phyloP scores from a whole-genome alignment of 2,797 vertebrate species.

The Centropyge bicolor region DNA sequence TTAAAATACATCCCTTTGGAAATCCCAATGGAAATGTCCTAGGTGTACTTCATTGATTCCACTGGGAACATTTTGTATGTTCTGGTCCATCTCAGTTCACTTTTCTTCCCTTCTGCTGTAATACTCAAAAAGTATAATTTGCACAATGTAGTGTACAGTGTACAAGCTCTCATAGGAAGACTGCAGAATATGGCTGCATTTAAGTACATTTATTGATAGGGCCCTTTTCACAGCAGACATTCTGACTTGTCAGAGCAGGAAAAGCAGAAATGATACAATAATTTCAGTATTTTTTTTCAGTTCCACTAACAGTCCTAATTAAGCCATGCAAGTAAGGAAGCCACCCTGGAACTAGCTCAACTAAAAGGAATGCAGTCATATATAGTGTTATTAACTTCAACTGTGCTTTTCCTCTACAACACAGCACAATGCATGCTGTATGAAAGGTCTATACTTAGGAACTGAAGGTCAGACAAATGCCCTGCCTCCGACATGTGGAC shows the following conservation, averaged over 20 bases:
- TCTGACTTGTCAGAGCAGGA: neutral
- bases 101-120: neutral
- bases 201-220: neutral
- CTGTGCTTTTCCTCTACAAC: neutral
- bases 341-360: neutral
- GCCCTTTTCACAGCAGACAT: neutral
- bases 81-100: neutral
- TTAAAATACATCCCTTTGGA: no score
- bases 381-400: neutral
- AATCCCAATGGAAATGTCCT: neutral
- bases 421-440: neutral
- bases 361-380: neutral
- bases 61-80: neutral
- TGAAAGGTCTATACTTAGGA: neutral
- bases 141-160: neutral
- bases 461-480: neutral
- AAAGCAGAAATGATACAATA: neutral
- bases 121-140: neutral
- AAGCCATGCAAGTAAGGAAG: neutral
- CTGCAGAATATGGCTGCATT: neutral
- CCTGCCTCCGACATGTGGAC: no score
- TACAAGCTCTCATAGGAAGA: neutral
- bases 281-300: neutral
- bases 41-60: neutral
- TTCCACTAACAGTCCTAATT: neutral